Conservation (phyloP, 2,113 vertebrate species). For the Procapra przewalskii region DNA sequence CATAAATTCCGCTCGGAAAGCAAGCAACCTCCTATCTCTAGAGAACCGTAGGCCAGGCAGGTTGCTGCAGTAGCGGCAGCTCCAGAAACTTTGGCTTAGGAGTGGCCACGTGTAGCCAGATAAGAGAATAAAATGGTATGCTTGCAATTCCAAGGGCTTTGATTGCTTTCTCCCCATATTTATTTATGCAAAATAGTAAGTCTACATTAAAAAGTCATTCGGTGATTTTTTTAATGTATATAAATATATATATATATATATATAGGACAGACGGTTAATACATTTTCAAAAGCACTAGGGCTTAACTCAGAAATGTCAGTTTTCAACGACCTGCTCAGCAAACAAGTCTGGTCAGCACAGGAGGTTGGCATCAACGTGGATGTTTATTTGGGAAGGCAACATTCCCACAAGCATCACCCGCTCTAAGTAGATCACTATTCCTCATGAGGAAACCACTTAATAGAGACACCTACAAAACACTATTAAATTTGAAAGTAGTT, state of each 20-base stretch:
- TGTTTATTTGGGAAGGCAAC: background rate
- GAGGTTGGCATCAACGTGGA: background rate
- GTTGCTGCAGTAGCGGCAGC: background rate
- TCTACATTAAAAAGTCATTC: background rate
- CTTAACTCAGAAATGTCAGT: background rate
- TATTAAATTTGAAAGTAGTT: conserved; percentile 17
- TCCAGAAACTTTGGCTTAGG: background rate
- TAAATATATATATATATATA: background rate
- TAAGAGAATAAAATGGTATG: background rate
- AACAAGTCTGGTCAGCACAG: background rate
- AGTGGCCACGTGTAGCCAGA: background rate
- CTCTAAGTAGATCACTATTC: background rate
- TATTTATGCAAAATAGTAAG: background rate
- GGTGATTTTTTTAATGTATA: background rate
- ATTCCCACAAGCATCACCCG: background rate
- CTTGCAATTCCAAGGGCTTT: background rate
- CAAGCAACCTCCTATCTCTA: background rate
- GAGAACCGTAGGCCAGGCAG: conserved; percentile 37
- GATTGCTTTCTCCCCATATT: background rate
- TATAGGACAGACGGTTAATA: background rate
- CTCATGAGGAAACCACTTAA: background rate
- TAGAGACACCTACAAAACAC: background rate
- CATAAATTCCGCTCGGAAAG: conserved; percentile 36
- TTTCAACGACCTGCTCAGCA: background rate
- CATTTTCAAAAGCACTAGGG: background rate